Conservation (phyloP, 2,888 invertebrate genomes). For the Campoletis raptor region DNA sequence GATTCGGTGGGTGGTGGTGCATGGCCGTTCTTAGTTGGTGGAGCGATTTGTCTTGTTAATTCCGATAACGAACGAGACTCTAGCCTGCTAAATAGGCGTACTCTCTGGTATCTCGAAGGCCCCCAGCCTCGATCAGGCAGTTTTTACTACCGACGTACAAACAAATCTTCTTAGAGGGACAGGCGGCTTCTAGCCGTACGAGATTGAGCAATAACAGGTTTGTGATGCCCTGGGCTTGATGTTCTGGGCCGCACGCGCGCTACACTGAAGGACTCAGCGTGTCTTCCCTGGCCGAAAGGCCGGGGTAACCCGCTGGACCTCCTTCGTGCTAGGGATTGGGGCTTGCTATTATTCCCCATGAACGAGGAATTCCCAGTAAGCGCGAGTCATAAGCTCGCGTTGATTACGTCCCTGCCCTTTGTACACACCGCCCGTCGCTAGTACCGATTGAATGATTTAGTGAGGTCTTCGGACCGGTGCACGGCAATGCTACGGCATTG, state of each 20-base stretch:
- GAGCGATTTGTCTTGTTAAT: no score
- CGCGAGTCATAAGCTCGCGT: no score
- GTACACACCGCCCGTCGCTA: no score
- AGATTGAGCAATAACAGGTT: conserved; percentile 85
- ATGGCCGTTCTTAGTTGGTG: no score
- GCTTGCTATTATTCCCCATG: no score
- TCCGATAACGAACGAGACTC: no score
- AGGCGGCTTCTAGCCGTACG: conserved; percentile 87
- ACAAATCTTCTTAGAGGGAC: conserved; percentile 86
- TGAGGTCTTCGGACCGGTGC: conserved; percentile 87
- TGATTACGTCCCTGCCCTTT: no score
- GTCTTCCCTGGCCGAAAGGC: conserved; percentile 87
- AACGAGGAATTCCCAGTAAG: no score
- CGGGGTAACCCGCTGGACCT: conserved; percentile 89
- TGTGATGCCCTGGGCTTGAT: conserved; percentile 88
- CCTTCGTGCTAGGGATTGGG: no score
- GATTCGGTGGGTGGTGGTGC: no score
- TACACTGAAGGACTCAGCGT: conserved; percentile 85
- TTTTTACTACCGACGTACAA: conserved; percentile 58
- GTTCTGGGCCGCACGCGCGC: conserved; percentile 88
- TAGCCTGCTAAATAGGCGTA: no score
- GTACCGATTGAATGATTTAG: conserved; percentile 89
- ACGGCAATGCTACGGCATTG: conserved; percentile 84
- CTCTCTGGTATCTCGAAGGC: no score
- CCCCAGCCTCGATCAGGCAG: conserved; percentile 81